Base-by-base conservation (phyloP, 2,888 invertebrate species). In the Hydroisotoma schaefferi region DNA sequence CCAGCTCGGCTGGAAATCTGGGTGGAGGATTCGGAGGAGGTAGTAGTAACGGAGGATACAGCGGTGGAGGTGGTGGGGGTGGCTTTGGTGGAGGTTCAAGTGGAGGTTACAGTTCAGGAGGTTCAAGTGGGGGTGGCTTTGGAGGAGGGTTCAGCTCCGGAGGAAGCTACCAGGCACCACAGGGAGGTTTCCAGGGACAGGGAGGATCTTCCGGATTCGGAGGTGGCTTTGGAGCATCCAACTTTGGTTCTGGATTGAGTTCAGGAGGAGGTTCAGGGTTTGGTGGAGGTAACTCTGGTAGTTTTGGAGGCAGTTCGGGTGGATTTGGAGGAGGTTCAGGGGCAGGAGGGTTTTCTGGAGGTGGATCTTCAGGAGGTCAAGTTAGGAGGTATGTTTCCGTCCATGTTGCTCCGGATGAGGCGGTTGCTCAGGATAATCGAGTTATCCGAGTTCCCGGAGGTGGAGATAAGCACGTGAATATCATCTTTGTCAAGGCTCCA, bases 401-500 rank as follows among this genome's bases (percentile, higher is more conserved):
- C 29, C 60, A 64, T 23, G 59, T 65, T 26, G 60, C 59, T 12
- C 65, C 65, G 33, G 65, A 62, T 25, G 59, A 61, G 25, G 12
- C 51, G 10, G 33, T 28, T n/a, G 38, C 48, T 6, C 48, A 22
- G 8, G 46, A 60, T 27, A 46, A 57, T n/a, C 29, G 55, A 22
- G 33, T 60, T 1, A 64, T 64, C 28, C 51, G 61, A 15, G 64
- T 55, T 25, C 58, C 58, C 12, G 64, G 61, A 15, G 27, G 48
- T 15, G 57, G 59, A 15, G 65, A 59, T 10, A 65, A 47, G 8
- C 59, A 63, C 26, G 62, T 58, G 1, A 62, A 61, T 20, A 65
- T 61, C 0, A 65, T 65, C 27, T 65, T 65, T 23, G 61, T 65
- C 1, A 65, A 65, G 40, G 65, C 65, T 26, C 65, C 65, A 2